Conservation (phyloP, 2,113 vertebrate species). For the Elgaria multicarinata region DNA sequence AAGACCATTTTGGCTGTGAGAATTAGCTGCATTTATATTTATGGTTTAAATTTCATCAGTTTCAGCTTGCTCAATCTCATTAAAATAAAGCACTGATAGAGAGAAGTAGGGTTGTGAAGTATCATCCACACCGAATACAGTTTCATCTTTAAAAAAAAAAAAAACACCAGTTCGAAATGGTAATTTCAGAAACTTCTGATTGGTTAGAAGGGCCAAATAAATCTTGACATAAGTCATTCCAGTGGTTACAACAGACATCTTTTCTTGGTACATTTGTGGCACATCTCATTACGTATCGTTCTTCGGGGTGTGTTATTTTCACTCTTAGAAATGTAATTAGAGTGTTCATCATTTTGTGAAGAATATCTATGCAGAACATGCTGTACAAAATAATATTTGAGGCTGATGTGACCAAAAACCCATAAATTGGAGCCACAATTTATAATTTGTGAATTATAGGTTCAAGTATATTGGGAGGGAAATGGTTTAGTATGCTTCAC, state of each 20-base stretch:
- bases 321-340: slow-evolving; percentile 61
- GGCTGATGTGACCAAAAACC: slow-evolving; percentile 66
- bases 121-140: background rate
- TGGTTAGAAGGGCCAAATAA: slow-evolving; percentile 43
- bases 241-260: slow-evolving; percentile 54
- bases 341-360: slow-evolving; percentile 25
- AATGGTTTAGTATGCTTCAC: slow-evolving; percentile 60
- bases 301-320: slow-evolving; percentile 60
- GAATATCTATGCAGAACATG: slow-evolving; percentile 65
- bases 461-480: slow-evolving; percentile 60
- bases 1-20: background rate
- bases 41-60: slow-evolving; percentile 40
- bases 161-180: slow-evolving; percentile 51
- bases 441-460: slow-evolving; percentile 75
- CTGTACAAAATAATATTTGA: slow-evolving; percentile 75
- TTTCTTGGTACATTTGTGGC: slow-evolving; percentile 23
- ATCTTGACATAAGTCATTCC: slow-evolving; percentile 1
- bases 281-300: slow-evolving; percentile 38
- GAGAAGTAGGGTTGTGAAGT: slow-evolving; percentile 42
- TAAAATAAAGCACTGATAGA: slow-evolving; percentile 49
- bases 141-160: slow-evolving; percentile 35
- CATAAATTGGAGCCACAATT: slow-evolving; percentile 71
- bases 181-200: slow-evolving; percentile 58
- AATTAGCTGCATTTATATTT: background rate
- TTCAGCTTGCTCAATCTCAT: slow-evolving; percentile 44